Base-by-base conservation (phyloP, 2,888 invertebrate species). In the Eupithecia centaureata region DNA sequence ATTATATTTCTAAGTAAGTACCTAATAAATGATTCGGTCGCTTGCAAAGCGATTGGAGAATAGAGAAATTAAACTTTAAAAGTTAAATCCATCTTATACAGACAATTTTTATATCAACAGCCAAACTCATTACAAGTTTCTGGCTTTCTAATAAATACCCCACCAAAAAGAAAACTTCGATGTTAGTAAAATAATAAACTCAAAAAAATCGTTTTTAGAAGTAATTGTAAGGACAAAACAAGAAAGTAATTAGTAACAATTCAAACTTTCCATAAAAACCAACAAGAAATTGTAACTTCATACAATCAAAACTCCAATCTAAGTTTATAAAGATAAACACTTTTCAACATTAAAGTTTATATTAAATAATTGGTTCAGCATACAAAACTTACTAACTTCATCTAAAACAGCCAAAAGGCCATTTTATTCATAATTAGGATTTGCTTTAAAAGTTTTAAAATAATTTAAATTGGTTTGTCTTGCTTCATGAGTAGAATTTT, bases 381-480 rank as follows among this genome's bases (percentile, higher is more conserved):
- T 51, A 66, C 58, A 61, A 65, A 62, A 62, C 54, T 66, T 63
- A 0, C 5, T 57, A 60, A 60, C 30, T 66, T 69, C 30, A 63
- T 51, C 12, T 52, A 56, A 56, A 38, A 68, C 52, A 62, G 42
- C 42, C 15, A 56, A 65, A 57, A 59, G 59, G 56, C 67, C 59
- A 65, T 61, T 67, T 64, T 61, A 27, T 61, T 61, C 63, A 66
- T 35, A 57, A 63, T 63, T 60, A 18, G 35, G 58, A 64, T 66
- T 54, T 51, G 67, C 61, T 67, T 61, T 25, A n/a, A 47, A 30
- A 51, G 13, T 38, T 38, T 54, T 15, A 56, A n/a, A n/a, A 22
- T 18, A 56, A 30, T 56, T 56, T 18, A 28, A 54, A 54, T 54
- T 28, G 15, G 28, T 28, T 54, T 54, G 28, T 28, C n/a, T 54